Conservation (phyloP, 2,797 vertebrate species). For the Nyctalus aviator region DNA sequence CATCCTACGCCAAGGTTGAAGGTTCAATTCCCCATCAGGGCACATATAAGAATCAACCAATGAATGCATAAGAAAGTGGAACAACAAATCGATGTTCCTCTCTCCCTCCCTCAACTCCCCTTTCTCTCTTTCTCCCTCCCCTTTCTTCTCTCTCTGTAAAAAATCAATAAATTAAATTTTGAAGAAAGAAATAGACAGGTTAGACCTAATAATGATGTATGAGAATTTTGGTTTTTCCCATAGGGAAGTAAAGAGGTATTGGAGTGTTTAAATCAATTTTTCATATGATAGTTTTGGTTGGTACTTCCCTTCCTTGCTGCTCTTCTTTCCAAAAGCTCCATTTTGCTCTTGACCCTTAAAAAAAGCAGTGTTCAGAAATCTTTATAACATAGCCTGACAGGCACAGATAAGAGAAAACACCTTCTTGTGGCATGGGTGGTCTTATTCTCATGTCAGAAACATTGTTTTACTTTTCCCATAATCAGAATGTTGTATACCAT, state of each 20-base stretch:
- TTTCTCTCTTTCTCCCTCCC: background rate
- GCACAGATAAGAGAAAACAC: background rate
- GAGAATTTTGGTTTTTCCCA: background rate
- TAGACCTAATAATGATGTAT: background rate
- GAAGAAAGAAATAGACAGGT: background rate
- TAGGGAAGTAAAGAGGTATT: background rate
- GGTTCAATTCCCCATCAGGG: background rate
- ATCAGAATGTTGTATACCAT: conserved; percentile 39
- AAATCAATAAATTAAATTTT: background rate
- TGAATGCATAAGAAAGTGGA: background rate
- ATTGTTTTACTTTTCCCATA: background rate
- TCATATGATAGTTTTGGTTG: background rate
- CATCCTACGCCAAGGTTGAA: background rate
- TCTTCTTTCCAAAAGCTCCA: conserved; percentile 33
- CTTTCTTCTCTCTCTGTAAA: background rate
- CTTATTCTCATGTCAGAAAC: conserved; percentile 29
- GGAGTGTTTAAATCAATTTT: conserved; percentile 16
- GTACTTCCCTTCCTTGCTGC: background rate
- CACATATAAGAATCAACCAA: background rate
- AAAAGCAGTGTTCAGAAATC: conserved; percentile 21
- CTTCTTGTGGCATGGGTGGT: background rate
- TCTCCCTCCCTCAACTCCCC: no score
- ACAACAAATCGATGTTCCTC: background rate
- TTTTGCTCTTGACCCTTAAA: conserved; percentile 33
- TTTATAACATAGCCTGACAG: background rate